Conservation (phyloP, 2,888 invertebrate species). For the Drosophila ustulata region DNA sequence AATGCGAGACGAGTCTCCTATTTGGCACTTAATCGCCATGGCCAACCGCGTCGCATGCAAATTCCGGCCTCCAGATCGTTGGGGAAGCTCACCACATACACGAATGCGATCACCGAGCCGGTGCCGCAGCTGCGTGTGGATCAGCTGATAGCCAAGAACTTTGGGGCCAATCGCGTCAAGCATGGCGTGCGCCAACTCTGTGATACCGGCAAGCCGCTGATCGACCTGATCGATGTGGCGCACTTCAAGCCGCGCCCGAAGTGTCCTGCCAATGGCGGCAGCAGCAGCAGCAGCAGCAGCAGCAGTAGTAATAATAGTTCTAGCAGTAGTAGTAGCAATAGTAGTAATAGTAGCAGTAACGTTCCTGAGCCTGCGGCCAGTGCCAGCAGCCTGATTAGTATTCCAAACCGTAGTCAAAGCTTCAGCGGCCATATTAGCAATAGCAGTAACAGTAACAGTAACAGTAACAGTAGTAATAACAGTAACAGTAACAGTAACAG, state of each 20-base stretch:
- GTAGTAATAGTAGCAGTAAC: conserved; percentile 60
- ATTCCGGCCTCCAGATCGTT: conserved; percentile 89
- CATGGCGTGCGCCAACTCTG: conserved; percentile 85
- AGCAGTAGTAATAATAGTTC: conserved; percentile 59
- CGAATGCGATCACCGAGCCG: conserved; percentile 89
- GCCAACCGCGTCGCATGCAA: conserved; percentile 90
- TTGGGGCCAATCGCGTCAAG: conserved; percentile 85
- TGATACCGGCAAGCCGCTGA: conserved; percentile 85
- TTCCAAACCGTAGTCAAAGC: conserved; percentile 78
- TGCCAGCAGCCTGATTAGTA: conserved; percentile 76
- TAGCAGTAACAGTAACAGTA: conserved; percentile 70
- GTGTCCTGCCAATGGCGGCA: conserved; percentile 58
- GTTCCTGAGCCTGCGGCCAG: conserved; percentile 69
- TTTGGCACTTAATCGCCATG: conserved; percentile 91
- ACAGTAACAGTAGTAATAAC: conserved; percentile 60
- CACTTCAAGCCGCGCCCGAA: conserved; percentile 85
- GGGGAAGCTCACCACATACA: conserved; percentile 91
- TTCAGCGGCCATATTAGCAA: conserved; percentile 75
- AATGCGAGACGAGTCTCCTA: conserved; percentile 90
- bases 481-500: conserved; percentile 59
- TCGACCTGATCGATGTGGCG: conserved; percentile 84
- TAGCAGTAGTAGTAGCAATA: conserved; percentile 53
- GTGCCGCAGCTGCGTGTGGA: conserved; percentile 86
- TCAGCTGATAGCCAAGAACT: conserved; percentile 86
- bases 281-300: conserved; percentile 49